These are phyloP conservation scores for Mastomys natalensis DNA, from an alignment of 2,113 vertebrate species.

Conservation along the genomic window DNA sequence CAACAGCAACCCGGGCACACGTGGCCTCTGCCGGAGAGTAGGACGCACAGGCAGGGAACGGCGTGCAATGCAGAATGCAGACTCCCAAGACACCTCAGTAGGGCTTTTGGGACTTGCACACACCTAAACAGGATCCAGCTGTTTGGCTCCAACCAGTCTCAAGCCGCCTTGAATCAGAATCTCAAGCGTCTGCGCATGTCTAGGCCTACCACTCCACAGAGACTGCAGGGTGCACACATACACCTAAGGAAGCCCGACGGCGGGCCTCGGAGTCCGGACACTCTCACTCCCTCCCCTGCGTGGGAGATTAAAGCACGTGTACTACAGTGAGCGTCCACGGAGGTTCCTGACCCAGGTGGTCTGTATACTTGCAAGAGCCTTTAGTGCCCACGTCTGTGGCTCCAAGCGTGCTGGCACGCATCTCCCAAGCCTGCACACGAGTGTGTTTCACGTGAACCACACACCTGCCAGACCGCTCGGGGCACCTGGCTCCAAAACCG, in stretches of 20 bases:
- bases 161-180: background rate
- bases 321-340: no score
- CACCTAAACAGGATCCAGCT: background rate
- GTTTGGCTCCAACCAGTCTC: background rate
- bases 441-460: slow-evolving; percentile 68
- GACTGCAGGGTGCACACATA: background rate
- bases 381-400: background rate
- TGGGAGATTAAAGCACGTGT: background rate
- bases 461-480: slow-evolving; percentile 70
- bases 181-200: background rate
- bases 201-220: background rate
- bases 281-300: no score
- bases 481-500: slow-evolving; percentile 66
- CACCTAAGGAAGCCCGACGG: background rate
- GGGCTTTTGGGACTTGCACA: background rate
- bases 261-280: no score
- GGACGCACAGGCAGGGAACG: background rate
- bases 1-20: background rate
- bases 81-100: background rate
- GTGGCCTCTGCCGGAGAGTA: background rate
- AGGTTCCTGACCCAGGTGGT: background rate
- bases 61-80: rapidly evolving
- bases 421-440: slow-evolving; percentile 44
- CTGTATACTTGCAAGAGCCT: background rate
- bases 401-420: background rate